phyloP scores from a whole-genome alignment of 2,888 invertebrate species.

The Steromphala cineraria region DNA sequence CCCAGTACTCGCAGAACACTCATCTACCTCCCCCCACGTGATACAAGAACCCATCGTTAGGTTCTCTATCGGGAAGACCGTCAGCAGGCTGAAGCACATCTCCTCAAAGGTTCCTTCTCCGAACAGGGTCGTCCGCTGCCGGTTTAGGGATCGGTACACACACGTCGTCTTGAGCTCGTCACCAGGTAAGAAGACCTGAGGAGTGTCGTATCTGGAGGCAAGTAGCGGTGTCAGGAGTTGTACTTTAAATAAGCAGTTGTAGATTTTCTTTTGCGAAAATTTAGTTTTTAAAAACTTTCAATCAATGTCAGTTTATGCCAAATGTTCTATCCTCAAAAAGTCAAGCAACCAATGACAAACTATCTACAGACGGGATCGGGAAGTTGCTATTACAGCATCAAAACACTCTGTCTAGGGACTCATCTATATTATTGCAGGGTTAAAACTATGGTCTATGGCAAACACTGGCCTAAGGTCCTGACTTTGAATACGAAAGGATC shows the following conservation, averaged over 20 bases:
- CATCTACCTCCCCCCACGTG: not conserved
- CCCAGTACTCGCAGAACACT: slow-evolving; percentile 1
- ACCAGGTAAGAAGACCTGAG: slow-evolving; percentile 33
- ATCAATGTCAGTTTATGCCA: no score
- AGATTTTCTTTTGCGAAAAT: not conserved
- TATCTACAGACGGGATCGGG: no score
- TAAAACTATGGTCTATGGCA: no score
- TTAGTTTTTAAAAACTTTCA: no score
- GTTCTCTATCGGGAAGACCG: slow-evolving; percentile 15
- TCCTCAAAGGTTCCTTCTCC: slow-evolving; percentile 38
- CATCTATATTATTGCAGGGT: no score
- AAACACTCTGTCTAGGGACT: no score
- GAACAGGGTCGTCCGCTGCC: slow-evolving; percentile 21
- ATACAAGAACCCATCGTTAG: not conserved
- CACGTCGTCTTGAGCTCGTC: slow-evolving; percentile 37
- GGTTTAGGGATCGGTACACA: slow-evolving; percentile 25
- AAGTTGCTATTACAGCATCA: no score
- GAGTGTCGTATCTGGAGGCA: slow-evolving; percentile 11
- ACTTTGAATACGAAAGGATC: not conserved
- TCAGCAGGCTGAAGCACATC: slow-evolving; percentile 29
- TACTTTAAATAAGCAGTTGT: not conserved
- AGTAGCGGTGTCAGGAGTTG: not conserved
- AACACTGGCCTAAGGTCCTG: no score
- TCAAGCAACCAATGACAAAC: no score
- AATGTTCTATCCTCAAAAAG: no score